Percentiles rank a stretch among this genome's conserved stretches.
Conservation (phyloP, 2,888 invertebrate genomes). For the Antitype chi region DNA sequence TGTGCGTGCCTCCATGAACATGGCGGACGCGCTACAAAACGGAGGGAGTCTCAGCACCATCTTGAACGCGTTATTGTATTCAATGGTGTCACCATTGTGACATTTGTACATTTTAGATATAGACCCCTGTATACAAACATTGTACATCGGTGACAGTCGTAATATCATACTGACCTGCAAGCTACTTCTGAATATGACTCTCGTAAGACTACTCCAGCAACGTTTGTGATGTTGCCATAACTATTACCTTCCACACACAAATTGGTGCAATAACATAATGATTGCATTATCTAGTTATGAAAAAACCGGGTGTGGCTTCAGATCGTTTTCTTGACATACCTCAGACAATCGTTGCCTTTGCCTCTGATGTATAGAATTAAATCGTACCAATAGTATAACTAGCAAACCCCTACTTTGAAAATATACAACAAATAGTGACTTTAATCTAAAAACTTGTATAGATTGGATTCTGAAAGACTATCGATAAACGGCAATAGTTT, state of each 20-base stretch:
- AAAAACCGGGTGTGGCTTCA: neutral
- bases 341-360: neutral
- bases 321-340: too few species aligned
- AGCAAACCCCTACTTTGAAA: neutral
- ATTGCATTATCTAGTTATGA: neutral
- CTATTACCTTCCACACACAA: neutral
- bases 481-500: neutral
- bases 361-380: neutral
- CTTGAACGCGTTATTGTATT: too few species aligned
- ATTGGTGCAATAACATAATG: neutral
- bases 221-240: neutral
- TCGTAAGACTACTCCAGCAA: too few species aligned
- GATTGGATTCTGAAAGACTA: neutral
- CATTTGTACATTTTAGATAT: too few species aligned
- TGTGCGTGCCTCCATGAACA: too few species aligned
- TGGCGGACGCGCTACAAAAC: too few species aligned
- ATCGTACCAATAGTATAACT: neutral
- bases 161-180: neutral
- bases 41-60: too few species aligned
- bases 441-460: neutral
- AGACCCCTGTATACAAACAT: neutral
- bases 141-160: neutral
- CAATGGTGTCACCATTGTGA: neutral
- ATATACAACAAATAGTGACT: neutral
- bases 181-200: neutral